phyloP scores from a whole-genome alignment of 2,888 invertebrate species.

The Emesis furor region DNA sequence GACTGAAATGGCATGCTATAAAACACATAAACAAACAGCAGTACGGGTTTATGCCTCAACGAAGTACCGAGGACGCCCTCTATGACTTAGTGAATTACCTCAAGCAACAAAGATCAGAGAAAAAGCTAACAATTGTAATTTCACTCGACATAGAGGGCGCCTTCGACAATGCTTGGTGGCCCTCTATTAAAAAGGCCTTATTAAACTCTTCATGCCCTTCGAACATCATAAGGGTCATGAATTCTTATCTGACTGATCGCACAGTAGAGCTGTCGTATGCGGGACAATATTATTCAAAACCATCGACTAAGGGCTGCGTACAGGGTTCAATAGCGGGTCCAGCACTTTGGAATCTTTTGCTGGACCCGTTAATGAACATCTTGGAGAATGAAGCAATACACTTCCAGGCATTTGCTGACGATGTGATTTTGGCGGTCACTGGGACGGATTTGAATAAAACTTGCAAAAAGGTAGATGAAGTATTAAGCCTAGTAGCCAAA shows the following conservation, averaged over 20 bases:
- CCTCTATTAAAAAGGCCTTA: neutral
- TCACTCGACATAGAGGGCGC: neutral
- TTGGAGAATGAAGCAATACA: too few relatives aligned
- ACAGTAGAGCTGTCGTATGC: neutral
- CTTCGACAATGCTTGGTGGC: neutral
- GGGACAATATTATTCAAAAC: neutral
- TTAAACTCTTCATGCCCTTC: neutral
- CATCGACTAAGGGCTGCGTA: neutral
- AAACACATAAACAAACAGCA: neutral
- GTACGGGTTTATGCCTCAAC: constrained; percentile 12
- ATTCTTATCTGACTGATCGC: neutral
- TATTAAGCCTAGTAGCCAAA: neutral
- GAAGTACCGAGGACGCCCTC: neutral
- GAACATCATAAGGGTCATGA: neutral
- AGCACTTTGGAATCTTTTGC: neutral
- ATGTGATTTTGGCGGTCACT: neutral
- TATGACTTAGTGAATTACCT: neutral
- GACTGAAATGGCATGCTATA: neutral
- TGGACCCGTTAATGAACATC: neutral
- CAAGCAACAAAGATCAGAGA: neutral
- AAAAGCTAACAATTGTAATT: neutral
- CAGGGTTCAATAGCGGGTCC: constrained; percentile 19
- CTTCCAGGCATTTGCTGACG: constrained; percentile 3
- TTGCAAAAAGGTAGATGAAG: neutral
- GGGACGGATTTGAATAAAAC: neutral